Evolutionary conservation across 2,888 invertebrate species (phyloP), one percentile per base, ranked within the genome.

Genomic region (Andrena haemorrhoa): DNA sequence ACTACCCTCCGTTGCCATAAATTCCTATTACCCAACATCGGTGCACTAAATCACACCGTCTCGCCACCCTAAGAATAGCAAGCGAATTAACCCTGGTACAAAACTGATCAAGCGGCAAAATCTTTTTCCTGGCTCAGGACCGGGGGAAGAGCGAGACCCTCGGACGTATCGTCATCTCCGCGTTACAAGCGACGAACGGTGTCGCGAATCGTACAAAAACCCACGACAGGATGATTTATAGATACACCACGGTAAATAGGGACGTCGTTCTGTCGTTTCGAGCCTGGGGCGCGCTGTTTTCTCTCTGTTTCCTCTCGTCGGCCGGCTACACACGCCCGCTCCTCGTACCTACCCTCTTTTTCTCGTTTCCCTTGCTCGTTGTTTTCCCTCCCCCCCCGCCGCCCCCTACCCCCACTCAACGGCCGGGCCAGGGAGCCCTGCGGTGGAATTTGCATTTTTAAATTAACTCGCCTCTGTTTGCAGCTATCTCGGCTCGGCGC

Each of bases 381-480:
- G 31, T 56, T 63, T 63, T 41, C 72, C 64, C 72, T 47, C 56
- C 77, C 26, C 83, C 68, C 33, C 49, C 23, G 58, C 71, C 72
- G 51, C 71, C 71, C 72, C 51, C 71, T 60, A 69, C 41, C 51
- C 68, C 73, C 70, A 58, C 58, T 73, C 73, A 64, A 66, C 64
- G 72, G 4, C 82, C 76, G 82, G 72, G 69, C 66, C 79, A 77
- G 74, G 69, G 74, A 84, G 75, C 84, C 86, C 89, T 84, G 90
- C 87, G 90, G 89, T 87, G 87, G 89, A 93, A 94, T 94, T 94
- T 94, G 93, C 94, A 94, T 93, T 93, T 94, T 93, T 93, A 94
- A 94, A 94, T 93, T 94, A 93, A 93, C 93, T 92, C 92, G 92
- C 91, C 91, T 91, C 92, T 93, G 93, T 93, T 93, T 93, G 93